A percentile compares a stretch with the other conserved stretches of the same genome.
Evolutionary conservation across 2,888 invertebrate genomes (phyloP).

Genomic region (Anaspis maculata): DNA sequence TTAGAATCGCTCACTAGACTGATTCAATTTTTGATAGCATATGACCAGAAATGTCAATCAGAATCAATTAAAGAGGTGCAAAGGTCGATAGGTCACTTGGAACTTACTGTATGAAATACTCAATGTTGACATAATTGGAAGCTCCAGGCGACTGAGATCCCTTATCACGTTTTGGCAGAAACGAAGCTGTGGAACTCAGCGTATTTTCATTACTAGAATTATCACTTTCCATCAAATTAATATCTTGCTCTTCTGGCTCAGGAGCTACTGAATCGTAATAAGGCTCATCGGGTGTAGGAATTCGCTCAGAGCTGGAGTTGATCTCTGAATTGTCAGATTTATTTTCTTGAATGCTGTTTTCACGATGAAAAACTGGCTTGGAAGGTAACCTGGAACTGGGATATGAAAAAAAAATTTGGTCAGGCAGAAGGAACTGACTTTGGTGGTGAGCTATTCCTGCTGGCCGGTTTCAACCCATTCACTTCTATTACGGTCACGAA

Average conservation of each 20-base stretch:
- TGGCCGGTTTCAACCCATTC: slow-evolving; percentile 59
- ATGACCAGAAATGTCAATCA: neutral
- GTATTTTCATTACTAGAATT: slow-evolving; percentile 61
- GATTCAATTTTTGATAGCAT: too few relatives aligned
- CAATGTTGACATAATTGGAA: slow-evolving; percentile 88
- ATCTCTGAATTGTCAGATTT: slow-evolving; percentile 16
- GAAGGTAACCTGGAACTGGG: slow-evolving; percentile 23
- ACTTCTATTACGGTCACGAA: slow-evolving; percentile 87
- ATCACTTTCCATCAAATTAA: slow-evolving; percentile 36
- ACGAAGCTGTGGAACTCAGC: slow-evolving; percentile 52
- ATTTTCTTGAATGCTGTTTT: slow-evolving; percentile 39
- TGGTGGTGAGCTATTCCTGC: slow-evolving; percentile 34
- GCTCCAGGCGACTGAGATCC: slow-evolving; percentile 74
- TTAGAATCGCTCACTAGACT: too few relatives aligned
- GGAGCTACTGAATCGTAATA: slow-evolving; percentile 66
- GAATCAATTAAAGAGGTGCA: slow-evolving; percentile 20
- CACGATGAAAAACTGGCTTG: slow-evolving; percentile 28
- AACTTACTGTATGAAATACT: slow-evolving; percentile 82
- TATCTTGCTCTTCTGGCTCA: slow-evolving; percentile 45
- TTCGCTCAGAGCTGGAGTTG: slow-evolving; percentile 49
- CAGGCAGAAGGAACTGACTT: slow-evolving; percentile 27
- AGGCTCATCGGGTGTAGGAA: slow-evolving; percentile 56
- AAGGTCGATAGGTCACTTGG: too few relatives aligned
- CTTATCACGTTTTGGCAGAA: slow-evolving; percentile 29
- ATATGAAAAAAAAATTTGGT: slow-evolving; percentile 2